Evolutionary conservation across 1,140 invertebrate species (phyloP).

Genomic region (Marisa cornuarietis): DNA sequence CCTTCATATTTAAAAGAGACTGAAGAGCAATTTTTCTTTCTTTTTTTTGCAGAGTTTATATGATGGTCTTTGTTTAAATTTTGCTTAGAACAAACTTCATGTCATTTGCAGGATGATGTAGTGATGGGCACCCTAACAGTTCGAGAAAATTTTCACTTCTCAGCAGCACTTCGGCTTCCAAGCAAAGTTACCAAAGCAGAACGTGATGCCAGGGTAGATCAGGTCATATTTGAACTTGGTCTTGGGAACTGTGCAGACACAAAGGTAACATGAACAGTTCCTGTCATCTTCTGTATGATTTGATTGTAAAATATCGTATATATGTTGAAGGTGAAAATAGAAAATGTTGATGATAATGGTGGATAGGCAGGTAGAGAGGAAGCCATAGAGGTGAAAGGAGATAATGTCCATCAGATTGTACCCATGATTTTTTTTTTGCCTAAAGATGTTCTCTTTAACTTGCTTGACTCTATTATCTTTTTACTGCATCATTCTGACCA

Average conservation of each 20-base stretch:
- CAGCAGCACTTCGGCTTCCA: conserved; percentile 59
- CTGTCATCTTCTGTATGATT: too few species aligned
- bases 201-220: conserved; percentile 51
- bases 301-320: too few species aligned
- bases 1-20: neutral
- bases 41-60: neutral
- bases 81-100: too few species aligned
- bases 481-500: neutral
- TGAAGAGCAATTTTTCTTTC: neutral
- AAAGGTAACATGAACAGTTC: conserved; percentile 42
- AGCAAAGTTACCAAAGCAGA: conserved; percentile 34
- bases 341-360: too few species aligned
- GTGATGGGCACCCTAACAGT: conserved; percentile 63
- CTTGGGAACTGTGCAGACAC: conserved; percentile 57
- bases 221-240: conserved; percentile 58
- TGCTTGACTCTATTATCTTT: neutral
- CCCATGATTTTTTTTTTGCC: neutral
- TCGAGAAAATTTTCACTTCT: conserved; percentile 63
- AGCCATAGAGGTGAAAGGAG: too few species aligned
- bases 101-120: conserved; percentile 55
- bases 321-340: neutral
- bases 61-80: neutral
- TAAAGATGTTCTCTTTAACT: neutral
- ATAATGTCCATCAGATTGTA: neutral
- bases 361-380: too few species aligned